Conservation (phyloP, 2,888 invertebrate species). For the Anthrax anthrax region DNA sequence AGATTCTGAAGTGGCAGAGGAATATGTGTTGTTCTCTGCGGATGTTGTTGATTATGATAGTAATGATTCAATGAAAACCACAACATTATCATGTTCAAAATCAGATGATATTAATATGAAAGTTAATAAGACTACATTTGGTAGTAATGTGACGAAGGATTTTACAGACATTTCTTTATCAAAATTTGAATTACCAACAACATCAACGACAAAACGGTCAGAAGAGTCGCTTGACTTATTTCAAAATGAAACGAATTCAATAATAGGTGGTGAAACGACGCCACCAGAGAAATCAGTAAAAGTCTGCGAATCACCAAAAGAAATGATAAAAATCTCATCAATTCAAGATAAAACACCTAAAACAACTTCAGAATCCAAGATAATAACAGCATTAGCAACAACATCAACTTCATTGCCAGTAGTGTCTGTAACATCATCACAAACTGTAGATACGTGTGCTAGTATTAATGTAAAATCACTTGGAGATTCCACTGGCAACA, state of each 20-base stretch:
- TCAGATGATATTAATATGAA: neutral
- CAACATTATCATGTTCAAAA: neutral
- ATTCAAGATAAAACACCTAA: neutral
- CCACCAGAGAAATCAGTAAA: too few relatives aligned
- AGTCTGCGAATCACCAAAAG: neutral
- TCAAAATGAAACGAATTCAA: neutral
- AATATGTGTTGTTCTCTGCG: conserved; percentile 48
- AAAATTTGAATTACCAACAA: neutral
- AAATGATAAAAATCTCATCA: neutral
- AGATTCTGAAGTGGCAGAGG: conserved; percentile 44
- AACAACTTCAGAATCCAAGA: neutral
- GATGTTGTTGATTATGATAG: conserved; percentile 45
- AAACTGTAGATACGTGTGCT: conserved; percentile 42
- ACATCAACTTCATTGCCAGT: neutral
- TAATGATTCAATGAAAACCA: conserved; percentile 16
- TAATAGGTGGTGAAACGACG: too few relatives aligned
- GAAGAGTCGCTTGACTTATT: neutral
- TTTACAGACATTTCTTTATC: neutral
- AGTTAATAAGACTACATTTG: neutral
- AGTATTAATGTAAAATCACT: conserved; percentile 47
- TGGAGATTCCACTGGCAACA: conserved; percentile 19
- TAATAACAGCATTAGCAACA: neutral
- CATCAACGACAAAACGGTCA: neutral
- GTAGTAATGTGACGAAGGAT: neutral
- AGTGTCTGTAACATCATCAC: neutral